Base-by-base conservation (phyloP, 1,140 invertebrate species). In the Cyclargus thomasi region DNA sequence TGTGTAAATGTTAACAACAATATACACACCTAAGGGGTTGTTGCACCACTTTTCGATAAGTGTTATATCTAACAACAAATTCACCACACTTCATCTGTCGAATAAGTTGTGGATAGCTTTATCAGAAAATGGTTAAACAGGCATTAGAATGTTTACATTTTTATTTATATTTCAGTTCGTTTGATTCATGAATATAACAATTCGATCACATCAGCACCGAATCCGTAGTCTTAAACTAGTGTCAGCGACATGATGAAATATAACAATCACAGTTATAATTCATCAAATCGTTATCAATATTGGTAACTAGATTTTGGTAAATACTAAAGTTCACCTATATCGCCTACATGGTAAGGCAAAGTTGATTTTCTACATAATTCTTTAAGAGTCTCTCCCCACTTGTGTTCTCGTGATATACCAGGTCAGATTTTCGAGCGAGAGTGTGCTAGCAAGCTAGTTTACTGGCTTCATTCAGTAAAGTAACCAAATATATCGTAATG, bases 301-400 rank as follows among this genome's bases (percentile, higher is more conserved):
- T 59, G 55, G 55, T 59, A 59, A 59, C 55, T 59, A 10, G 11
- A 59, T 55, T 55, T 55, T 17, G 18, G 47, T 53, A 16, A 29
- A 8, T 47, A 55, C 47, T 62, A 65, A 62, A 57, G 14, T 29
- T 47, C 39, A 47, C 14, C 39, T 29, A 29, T 1, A 16, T 47
- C 11, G 39, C 3, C 39, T 47, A 47, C 39, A 39, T 39, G 36
- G 36, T 39, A 39, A 39, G 36, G 3, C 11, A 39, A 4, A 39
- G 14, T 47, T 47, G 3, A 2, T 1, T 47, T 47, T 0, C 39
- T 47, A 47, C 14, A 16, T 47, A 47, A 8, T 39, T 39, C 36
- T 47, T 47, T 1, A 14, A 16, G 14, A 47, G 0, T 47, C 6
- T 8, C 6, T 47, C 3, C 11, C 11, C 39, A 0, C 10, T 11